Evolutionary conservation across 2,113 vertebrate species (phyloP).

Genomic region (Megaleporinus macrocephalus): DNA sequence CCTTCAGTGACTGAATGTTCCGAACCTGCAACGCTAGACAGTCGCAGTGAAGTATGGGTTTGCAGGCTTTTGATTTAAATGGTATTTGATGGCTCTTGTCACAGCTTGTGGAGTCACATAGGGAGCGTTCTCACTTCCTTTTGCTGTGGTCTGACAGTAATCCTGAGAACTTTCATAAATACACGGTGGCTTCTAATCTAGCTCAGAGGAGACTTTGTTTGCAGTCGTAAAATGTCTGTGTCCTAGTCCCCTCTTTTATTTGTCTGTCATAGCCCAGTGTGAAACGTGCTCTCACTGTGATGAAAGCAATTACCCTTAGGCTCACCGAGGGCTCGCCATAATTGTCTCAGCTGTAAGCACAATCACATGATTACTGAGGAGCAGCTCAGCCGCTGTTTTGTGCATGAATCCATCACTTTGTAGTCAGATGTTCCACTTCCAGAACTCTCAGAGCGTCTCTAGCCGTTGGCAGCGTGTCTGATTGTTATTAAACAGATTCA

Average conservation of each 20-base stretch:
- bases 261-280: constrained; percentile 23
- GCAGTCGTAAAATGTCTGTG: constrained; percentile 16
- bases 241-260: constrained; percentile 28
- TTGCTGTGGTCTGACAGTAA: constrained; percentile 14
- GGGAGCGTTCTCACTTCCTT: no score
- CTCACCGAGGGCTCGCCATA: neutral
- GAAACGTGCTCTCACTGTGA: constrained; percentile 14
- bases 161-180: neutral
- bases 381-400: neutral
- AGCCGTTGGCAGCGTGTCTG: no score
- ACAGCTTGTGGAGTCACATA: neutral
- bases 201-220: constrained; percentile 45
- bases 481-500: neutral
- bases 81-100: neutral
- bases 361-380: neutral
- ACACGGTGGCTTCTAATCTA: constrained; percentile 28
- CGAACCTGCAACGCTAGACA: neutral
- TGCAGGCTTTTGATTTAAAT: neutral
- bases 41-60: neutral
- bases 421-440: neutral
- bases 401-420: neutral
- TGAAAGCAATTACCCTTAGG: neutral
- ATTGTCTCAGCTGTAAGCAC: neutral
- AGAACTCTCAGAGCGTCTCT: neutral
- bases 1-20: no score